Percentiles rank a stretch among this genome's conserved stretches.
Evolutionary conservation across 2,797 vertebrate species (phyloP).

Genomic region (Enteromius argenteus): DNA sequence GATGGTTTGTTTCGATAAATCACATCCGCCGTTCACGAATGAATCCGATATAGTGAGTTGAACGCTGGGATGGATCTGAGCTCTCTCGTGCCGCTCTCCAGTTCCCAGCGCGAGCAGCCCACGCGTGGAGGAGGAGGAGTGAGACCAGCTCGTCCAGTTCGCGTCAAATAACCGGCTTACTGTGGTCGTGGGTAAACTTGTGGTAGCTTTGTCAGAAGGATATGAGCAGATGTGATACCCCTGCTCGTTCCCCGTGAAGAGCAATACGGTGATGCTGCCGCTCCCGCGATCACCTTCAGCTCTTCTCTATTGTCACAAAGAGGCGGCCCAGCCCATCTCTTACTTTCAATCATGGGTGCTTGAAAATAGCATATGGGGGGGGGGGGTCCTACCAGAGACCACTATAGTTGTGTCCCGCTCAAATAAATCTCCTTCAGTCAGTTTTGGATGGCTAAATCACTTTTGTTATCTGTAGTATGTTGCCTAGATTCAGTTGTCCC

Average conservation of each 20-base stretch:
- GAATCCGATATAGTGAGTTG: constrained; percentile 12
- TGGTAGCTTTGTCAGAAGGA: constrained; percentile 3
- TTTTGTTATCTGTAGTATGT: background rate
- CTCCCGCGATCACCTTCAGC: constrained; percentile 69
- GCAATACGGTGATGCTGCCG: constrained; percentile 53
- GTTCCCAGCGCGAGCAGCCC: constrained; percentile 38
- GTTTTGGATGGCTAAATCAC: background rate
- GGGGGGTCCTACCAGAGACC: background rate
- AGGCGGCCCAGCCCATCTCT: constrained; percentile 76
- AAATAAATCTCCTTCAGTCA: background rate
- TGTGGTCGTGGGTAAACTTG: constrained; percentile 1
- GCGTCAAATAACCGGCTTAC: constrained; percentile 2
- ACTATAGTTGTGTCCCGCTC: background rate
- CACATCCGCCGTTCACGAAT: constrained; percentile 4
- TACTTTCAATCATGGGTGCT: constrained; percentile 49
- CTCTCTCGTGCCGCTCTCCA: constrained; percentile 24
- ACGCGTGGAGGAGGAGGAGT: constrained; percentile 41
- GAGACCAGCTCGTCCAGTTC: constrained; percentile 19
- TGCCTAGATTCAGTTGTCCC: constrained; percentile 10
- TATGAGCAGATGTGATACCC: background rate
- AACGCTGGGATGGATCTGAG: constrained; percentile 4
- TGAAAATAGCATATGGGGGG: background rate
- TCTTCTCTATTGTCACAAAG: constrained; percentile 61
- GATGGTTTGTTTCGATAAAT: background rate
- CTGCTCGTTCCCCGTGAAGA: background rate